Percentiles rank a stretch among this genome's conserved stretches.
Evolutionary conservation across 92 coral and sea anemone genomes (phyloP).

Genomic region (Ricordea florida): DNA sequence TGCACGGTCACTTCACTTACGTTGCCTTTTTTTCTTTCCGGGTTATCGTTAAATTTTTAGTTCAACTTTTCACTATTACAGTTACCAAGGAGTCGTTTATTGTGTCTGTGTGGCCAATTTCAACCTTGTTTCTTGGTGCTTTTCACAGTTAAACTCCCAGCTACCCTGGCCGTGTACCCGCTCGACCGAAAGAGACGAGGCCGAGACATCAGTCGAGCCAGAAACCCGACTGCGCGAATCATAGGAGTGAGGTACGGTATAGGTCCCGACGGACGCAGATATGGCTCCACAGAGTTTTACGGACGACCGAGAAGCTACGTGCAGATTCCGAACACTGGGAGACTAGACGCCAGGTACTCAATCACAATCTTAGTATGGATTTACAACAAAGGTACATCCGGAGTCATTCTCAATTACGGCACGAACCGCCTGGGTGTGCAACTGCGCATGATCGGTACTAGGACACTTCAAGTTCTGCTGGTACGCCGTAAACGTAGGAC

Average conservation of each 20-base stretch:
- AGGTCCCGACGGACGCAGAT: slow-evolving; percentile 66
- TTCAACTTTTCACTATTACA: no score
- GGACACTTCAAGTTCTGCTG: slow-evolving; percentile 49
- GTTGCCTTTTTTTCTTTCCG: no score
- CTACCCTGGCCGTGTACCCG: slow-evolving; percentile 69
- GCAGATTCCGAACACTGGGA: slow-evolving; percentile 61
- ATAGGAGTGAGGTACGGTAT: neutral
- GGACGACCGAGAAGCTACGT: slow-evolving; percentile 65
- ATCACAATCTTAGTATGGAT: slow-evolving; percentile 40
- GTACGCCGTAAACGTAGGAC: slow-evolving; percentile 36
- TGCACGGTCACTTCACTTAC: no score
- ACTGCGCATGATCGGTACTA: slow-evolving; percentile 26
- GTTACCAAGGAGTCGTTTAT: no score
- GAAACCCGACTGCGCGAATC: slow-evolving; percentile 42
- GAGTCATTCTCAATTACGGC: slow-evolving; percentile 66
- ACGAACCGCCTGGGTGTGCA: slow-evolving; percentile 61
- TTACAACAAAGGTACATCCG: neutral
- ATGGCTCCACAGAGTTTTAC: slow-evolving; percentile 49
- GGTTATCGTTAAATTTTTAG: no score
- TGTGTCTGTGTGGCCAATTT: no score
- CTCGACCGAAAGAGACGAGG: slow-evolving; percentile 44
- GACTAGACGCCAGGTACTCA: slow-evolving; percentile 58
- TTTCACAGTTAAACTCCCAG: slow-evolving; percentile 29
- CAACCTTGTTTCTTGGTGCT: no score
- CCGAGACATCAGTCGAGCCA: slow-evolving; percentile 49